Evolutionary conservation across 2,888 invertebrate species (phyloP), one percentile per base, ranked within the genome.

Genomic region (Odontocolon sp.): DNA sequence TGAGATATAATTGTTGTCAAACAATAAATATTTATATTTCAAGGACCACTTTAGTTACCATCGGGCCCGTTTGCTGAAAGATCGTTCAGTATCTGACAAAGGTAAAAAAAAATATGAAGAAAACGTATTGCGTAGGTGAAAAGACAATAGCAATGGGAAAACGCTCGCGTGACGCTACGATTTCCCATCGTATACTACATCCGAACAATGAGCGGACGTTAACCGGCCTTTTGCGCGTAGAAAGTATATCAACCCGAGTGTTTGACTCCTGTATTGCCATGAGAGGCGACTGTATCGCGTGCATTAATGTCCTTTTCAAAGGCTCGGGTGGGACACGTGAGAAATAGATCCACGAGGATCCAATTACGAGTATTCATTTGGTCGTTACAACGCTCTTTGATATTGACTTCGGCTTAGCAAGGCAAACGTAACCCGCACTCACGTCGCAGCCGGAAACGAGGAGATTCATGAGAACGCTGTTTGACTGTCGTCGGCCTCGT

Each of bases 361-460:
- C 38, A 18, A 6, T 45, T 21, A 42, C 16, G n/a, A 38, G 36
- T 23, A 31, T 33, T 90, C 89, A 90, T 85, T 88, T 87, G 81
- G 85, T 88, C 71, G 87, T 82, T 72, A 88, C 86, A n/a, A 42
- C 59, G 78, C 84, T 78, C 82, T 80, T 87, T 85, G 74, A 85
- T 81, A 82, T 69, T 31, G 88, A 84, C 84, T 89, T 89, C 80
- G 89, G 86, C 81, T 91, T 88, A 90, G 95, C 94, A 91, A 96
- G 93, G 91, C 96, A 96, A 89, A 95, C 94, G 91, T 98, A 98
- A 83, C 98, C 98, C 84, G 97, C 96, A 92, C 96, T 96, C 90
- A 96, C 95, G 91, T 98, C 98, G 91, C 97, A 97, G 86, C 98
- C 98, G 93, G 96, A 97, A 92, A 98, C 96, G 92, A 98, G 93